Evolutionary conservation across 2,888 invertebrate genomes (phyloP), one percentile per base, ranked within the genome.

Genomic region (Drosophila kokeensis): DNA sequence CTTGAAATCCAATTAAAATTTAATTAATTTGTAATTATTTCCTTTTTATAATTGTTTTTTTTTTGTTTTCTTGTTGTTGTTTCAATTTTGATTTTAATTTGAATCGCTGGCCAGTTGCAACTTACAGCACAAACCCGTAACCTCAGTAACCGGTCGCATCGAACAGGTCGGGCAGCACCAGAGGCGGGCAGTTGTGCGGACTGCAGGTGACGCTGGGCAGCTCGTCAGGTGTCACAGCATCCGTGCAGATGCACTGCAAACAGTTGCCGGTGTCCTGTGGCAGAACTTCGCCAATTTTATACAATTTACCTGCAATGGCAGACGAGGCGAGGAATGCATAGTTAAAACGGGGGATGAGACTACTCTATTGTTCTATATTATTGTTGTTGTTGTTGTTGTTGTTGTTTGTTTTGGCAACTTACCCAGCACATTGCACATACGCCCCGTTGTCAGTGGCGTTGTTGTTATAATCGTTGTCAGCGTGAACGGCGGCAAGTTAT

Each of bases 241-340:
- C 93, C 74, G 94, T 95, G 92, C 96, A 96, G 90, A 95, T 94
- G 92, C 96, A 96, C 91, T 96, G 95, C 81, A 96, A 94, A 92
- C 96, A 96, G 91, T 96, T 96, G 82, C 96, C 96, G 62, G 95
- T 95, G 83, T 95, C 95, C 91, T 95, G 95, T 13, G 96, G 96
- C 80, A 96, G 93, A 76, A 94, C 93, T 87, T 95, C 95, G 45
- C 96, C 96, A 77, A 95, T 94, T 87, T 94, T 94, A 91, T 96
- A 96, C 82, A 94, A 93, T 73, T 94, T 94, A 72, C 95, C 95
- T 95, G 93, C 45, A 92, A 93, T 75, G 42, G 36, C 59, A 54
- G 42, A 58, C 21, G 15, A 58, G 24, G 52, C 32, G 29, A 18
- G 6, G 1, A 52, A 50, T 55, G 13, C 30, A 49, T n/a, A 6